These are phyloP conservation scores for Ctena decussata DNA, from an alignment of 2,888 invertebrate genomes.

Conservation along the genomic window DNA sequence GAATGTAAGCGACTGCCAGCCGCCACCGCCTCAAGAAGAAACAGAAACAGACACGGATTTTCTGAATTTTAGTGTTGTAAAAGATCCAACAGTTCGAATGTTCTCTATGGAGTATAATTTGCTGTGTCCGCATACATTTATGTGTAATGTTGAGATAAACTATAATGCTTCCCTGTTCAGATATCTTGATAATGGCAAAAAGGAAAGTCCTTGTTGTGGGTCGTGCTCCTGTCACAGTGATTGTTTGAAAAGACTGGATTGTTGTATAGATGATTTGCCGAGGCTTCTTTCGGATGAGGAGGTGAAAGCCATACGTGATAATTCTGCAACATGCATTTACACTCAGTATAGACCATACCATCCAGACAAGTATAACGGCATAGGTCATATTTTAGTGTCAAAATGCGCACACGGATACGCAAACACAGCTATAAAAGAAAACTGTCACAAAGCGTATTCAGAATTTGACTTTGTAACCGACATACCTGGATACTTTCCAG, in stretches of 20 bases:
- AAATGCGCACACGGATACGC: constrained; percentile 8
- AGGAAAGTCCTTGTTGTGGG: constrained; percentile 11
- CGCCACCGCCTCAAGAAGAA: too few species aligned
- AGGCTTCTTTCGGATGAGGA: background rate
- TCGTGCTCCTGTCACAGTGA: background rate
- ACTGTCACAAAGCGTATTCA: constrained; percentile 23
- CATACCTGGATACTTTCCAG: constrained; percentile 12
- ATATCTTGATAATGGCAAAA: background rate
- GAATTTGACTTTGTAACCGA: constrained; percentile 24
- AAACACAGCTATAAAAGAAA: background rate
- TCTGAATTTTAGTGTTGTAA: background rate
- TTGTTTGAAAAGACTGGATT: background rate
- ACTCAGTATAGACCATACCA: constrained; percentile 13
- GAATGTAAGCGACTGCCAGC: too few species aligned
- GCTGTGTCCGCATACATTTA: constrained; percentile 15
- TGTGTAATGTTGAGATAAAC: constrained; percentile 5
- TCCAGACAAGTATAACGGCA: background rate
- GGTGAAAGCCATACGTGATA: background rate
- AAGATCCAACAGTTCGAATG: background rate
- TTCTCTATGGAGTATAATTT: background rate
- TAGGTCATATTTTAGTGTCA: constrained; percentile 1
- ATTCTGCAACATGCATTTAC: constrained; percentile 1
- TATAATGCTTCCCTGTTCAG: background rate
- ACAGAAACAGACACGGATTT: too few species aligned
- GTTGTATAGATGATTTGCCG: constrained; percentile 21